Conservation (phyloP, 2,888 invertebrate species). For the Carabus problematicus region DNA sequence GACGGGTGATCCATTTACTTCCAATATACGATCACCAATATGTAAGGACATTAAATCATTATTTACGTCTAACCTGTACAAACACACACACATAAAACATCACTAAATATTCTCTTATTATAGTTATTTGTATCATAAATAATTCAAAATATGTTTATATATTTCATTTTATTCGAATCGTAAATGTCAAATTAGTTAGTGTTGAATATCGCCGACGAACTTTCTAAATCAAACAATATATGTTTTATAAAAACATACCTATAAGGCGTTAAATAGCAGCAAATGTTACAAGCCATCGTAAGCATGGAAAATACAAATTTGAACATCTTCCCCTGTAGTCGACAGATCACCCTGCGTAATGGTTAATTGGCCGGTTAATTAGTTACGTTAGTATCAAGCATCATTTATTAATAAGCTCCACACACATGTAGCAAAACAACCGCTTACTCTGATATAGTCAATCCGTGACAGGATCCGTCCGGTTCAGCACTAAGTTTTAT, state of each 20-base stretch:
- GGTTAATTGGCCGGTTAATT: constrained; percentile 7
- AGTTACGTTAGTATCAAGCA: not conserved
- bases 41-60: constrained; percentile 84
- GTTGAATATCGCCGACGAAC: no score
- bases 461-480: constrained; percentile 65
- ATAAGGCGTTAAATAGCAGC: constrained; percentile 72
- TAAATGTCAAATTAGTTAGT: no score
- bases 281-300: constrained; percentile 74
- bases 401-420: not conserved
- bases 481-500: constrained; percentile 70
- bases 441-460: constrained; percentile 76
- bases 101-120: no score
- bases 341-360: constrained; percentile 65
- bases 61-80: constrained; percentile 78
- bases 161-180: no score
- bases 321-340: constrained; percentile 71
- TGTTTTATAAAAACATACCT: constrained; percentile 61
- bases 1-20: constrained; percentile 91
- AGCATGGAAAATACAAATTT: constrained; percentile 74
- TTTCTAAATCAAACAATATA: no score
- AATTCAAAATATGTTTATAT: no score
- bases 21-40: constrained; percentile 91
- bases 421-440: not conserved
- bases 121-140: no score
- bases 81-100: constrained; percentile 5